Percentiles rank a stretch among this genome's conserved stretches.
These are phyloP conservation scores for Potorous gilbertii DNA, from an alignment of 2,797 vertebrate species.

Conservation along the genomic window DNA sequence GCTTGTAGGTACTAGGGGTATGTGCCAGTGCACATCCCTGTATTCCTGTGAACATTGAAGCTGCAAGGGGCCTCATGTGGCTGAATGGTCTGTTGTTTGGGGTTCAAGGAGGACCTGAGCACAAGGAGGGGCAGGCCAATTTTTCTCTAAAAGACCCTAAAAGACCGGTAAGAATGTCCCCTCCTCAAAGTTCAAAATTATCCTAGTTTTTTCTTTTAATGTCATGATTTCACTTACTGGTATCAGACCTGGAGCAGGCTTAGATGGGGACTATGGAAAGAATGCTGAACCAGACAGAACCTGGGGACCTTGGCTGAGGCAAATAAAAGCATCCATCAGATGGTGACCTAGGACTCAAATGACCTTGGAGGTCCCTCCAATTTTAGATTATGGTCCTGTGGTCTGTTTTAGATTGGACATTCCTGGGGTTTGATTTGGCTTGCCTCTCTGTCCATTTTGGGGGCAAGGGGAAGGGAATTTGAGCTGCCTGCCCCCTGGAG, in stretches of 20 bases:
- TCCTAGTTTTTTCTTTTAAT: background rate
- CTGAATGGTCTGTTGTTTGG: background rate
- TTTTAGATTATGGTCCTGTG: background rate
- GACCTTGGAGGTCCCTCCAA: background rate
- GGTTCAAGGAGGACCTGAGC: background rate
- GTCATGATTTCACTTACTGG: background rate
- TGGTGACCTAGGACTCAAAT: background rate
- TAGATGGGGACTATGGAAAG: background rate
- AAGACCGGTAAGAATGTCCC: background rate
- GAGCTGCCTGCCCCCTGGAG: background rate
- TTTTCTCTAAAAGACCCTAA: background rate
- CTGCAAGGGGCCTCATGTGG: background rate
- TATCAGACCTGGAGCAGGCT: background rate
- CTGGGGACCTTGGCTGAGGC: background rate
- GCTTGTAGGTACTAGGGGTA: background rate
- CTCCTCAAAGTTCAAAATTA: background rate
- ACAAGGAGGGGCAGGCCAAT: background rate
- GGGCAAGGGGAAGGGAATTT: background rate
- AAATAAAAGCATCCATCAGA: background rate
- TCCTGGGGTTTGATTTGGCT: background rate
- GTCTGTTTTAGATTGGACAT: background rate
- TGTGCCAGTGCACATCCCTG: background rate
- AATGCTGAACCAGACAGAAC: background rate
- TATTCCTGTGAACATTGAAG: background rate
- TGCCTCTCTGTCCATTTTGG: background rate